Conservation (phyloP, 2,888 invertebrate species). For the Himalopsyche tibetana region DNA sequence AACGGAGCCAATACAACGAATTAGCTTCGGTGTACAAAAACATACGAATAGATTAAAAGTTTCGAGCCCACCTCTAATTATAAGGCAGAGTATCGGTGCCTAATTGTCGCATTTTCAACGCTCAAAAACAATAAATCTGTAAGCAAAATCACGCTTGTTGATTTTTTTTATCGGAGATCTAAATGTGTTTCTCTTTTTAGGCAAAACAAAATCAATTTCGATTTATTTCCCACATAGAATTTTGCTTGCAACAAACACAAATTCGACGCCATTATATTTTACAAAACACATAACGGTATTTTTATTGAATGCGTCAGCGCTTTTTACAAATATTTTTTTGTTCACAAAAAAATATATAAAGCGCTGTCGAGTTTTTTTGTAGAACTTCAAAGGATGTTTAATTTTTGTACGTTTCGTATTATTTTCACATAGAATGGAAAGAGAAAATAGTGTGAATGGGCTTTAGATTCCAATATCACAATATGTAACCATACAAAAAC, state of each 20-base stretch:
- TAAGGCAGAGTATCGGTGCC: not conserved
- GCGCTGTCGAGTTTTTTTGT: not conserved
- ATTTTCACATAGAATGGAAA: not conserved
- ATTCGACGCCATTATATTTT: not conserved
- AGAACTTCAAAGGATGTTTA: not conserved
- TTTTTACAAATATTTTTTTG: not conserved
- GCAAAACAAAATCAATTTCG: not conserved
- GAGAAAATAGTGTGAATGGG: not conserved
- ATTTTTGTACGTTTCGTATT: not conserved
- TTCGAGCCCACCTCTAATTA: too few species aligned
- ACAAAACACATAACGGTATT: not conserved
- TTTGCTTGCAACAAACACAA: not conserved
- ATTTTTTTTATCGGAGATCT: not conserved
- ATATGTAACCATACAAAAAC: too few species aligned
- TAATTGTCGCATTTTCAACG: not conserved
- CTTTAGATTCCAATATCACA: not conserved
- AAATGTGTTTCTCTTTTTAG: not conserved
- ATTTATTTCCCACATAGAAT: not conserved
- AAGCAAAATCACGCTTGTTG: not conserved
- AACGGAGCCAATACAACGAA: too few species aligned
- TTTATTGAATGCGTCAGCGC: conserved; percentile 18
- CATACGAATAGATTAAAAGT: too few species aligned
- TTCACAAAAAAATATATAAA: not conserved
- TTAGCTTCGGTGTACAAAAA: too few species aligned
- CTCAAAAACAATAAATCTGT: conserved; percentile 14